A percentile compares a stretch with the other conserved stretches of the same genome.
Conservation (phyloP, 2,888 invertebrate species). For the Lasius platythorax region DNA sequence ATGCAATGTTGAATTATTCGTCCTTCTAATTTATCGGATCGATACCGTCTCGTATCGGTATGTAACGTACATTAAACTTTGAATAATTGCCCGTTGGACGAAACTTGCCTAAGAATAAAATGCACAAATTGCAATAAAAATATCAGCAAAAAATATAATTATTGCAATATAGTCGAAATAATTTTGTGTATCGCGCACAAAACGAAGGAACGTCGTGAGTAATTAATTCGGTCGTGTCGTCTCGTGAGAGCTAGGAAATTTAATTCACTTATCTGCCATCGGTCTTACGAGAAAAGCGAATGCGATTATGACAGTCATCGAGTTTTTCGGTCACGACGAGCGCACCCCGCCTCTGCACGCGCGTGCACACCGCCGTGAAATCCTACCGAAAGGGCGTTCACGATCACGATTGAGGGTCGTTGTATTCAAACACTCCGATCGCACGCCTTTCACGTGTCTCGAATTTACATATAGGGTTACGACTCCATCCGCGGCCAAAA, state of each 20-base stretch:
- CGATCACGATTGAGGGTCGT: constrained; percentile 69
- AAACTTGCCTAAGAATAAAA: neutral
- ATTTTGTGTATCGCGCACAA: neutral
- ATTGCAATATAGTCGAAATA: neutral
- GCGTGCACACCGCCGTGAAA: constrained; percentile 52
- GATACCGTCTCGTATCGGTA: neutral
- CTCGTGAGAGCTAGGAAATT: constrained; percentile 23
- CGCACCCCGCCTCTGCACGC: neutral
- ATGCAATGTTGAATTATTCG: constrained; percentile 31
- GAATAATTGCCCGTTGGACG: neutral
- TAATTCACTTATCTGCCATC: constrained; percentile 44
- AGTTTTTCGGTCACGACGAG: constrained; percentile 67
- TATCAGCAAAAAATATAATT: neutral
- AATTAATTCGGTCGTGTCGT: constrained; percentile 39
- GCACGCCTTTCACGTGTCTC: constrained; percentile 75
- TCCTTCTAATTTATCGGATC: constrained; percentile 39
- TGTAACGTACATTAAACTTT: neutral
- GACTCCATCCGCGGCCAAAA: constrained; percentile 70
- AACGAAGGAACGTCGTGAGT: neutral
- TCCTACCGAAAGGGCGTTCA: constrained; percentile 58
- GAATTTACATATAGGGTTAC: constrained; percentile 76
- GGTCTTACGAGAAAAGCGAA: constrained; percentile 36
- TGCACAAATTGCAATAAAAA: neutral
- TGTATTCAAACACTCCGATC: constrained; percentile 72
- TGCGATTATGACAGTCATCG: constrained; percentile 68